A percentile compares a stretch with the other conserved stretches of the same genome.
Evolutionary conservation across 2,888 invertebrate genomes (phyloP).

Genomic region (Phoronis australis): DNA sequence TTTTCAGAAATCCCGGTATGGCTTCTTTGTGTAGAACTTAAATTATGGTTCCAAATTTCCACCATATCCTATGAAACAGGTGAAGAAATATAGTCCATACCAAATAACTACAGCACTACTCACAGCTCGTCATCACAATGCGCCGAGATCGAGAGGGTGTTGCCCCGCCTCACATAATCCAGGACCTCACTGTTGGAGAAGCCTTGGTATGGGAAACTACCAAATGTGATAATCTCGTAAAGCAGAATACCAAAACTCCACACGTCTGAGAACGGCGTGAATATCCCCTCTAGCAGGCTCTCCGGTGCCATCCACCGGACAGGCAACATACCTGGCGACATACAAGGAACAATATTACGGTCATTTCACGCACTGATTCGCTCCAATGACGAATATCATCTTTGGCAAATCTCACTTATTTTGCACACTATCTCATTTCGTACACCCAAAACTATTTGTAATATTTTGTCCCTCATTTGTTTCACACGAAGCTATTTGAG

Average conservation of each 20-base stretch:
- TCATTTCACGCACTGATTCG: no score
- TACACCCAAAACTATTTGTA: no score
- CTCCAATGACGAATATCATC: no score
- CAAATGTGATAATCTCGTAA: constrained; percentile 80
- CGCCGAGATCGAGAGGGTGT: constrained; percentile 68
- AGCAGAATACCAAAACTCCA: constrained; percentile 86
- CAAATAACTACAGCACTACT: constrained; percentile 58
- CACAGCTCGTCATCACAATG: constrained; percentile 75
- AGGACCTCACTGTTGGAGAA: constrained; percentile 79
- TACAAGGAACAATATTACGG: neutral
- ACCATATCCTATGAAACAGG: no score
- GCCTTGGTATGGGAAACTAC: constrained; percentile 84
- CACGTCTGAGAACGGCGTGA: constrained; percentile 80
- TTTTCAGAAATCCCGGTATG: no score
- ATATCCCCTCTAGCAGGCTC: constrained; percentile 73
- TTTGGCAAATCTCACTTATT: no score
- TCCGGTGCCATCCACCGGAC: constrained; percentile 94
- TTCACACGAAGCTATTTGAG: no score
- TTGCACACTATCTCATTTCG: no score
- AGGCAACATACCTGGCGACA: constrained; percentile 65
- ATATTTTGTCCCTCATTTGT: neutral
- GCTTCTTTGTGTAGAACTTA: no score
- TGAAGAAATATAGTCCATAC: no score
- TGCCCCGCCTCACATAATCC: constrained; percentile 71
- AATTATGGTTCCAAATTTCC: no score